A percentile compares a stretch with the other conserved stretches of the same genome.
These are phyloP conservation scores for Trematocara unimaculatum DNA, from an alignment of 2,113 vertebrate genomes.

Conservation along the genomic window DNA sequence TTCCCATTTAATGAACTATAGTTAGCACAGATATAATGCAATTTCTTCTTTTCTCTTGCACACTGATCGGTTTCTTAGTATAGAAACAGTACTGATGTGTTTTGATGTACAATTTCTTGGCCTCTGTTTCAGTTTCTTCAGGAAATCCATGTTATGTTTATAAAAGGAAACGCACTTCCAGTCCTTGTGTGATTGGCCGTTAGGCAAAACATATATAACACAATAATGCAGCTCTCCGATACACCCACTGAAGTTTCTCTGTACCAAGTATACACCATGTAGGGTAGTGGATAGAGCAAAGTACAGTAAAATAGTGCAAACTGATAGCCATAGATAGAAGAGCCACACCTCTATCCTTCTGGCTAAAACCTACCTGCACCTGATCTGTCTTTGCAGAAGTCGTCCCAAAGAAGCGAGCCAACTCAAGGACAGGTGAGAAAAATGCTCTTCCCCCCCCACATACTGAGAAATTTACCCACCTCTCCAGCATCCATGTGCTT, in stretches of 20 bases:
- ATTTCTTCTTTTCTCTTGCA: not conserved
- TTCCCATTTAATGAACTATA: not conserved
- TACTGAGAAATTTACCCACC: not conserved
- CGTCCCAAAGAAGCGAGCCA: slow-evolving; percentile 67
- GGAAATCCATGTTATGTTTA: slow-evolving; percentile 3
- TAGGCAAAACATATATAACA: not conserved
- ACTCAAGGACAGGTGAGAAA: slow-evolving; percentile 64
- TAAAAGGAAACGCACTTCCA: slow-evolving; percentile 33
- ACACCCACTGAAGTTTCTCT: not conserved
- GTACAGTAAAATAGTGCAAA: not conserved
- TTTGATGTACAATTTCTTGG: not conserved
- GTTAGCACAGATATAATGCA: not conserved
- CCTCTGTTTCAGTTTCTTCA: not conserved
- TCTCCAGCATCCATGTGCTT: not conserved
- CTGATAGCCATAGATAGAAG: slow-evolving; percentile 25
- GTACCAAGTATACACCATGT: slow-evolving; percentile 27
- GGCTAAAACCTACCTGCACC: slow-evolving; percentile 22
- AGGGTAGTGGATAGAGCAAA: slow-evolving; percentile 20
- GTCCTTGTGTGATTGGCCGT: slow-evolving; percentile 1
- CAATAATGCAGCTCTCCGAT: not conserved
- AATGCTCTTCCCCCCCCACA: accelerated
- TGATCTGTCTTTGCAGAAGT: slow-evolving; percentile 55
- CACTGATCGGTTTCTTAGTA: not conserved
- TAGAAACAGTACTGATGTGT: not conserved
- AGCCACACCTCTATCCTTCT: slow-evolving; percentile 35